These are phyloP conservation scores for Neostethus bicornis DNA, from an alignment of 2,797 vertebrate species.

Conservation along the genomic window DNA sequence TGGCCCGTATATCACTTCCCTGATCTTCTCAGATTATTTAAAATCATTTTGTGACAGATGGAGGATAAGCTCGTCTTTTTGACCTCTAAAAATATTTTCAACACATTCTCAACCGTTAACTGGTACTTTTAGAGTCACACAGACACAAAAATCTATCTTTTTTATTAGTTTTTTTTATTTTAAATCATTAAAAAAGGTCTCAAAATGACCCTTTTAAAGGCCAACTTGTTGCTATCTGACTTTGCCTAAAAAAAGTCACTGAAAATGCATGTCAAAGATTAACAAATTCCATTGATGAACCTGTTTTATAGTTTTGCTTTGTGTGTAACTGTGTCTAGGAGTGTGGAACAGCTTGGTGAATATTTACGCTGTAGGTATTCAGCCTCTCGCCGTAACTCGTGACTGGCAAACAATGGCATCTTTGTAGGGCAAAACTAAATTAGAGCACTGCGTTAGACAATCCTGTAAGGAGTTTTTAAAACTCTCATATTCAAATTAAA, in stretches of 20 bases:
- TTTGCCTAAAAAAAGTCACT: no score
- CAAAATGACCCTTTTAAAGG: no score
- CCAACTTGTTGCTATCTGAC: not conserved
- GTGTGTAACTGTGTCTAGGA: slow-evolving; percentile 17
- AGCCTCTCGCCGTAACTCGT: slow-evolving; percentile 37
- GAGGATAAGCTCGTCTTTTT: not conserved
- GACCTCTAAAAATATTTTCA: not conserved
- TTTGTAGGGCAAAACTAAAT: slow-evolving; percentile 59
- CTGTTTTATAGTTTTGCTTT: slow-evolving; percentile 18
- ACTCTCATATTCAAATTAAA: slow-evolving; percentile 50
- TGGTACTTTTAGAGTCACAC: no score
- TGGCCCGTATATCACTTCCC: not conserved
- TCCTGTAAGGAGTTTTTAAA: slow-evolving; percentile 4
- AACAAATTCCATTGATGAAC: slow-evolving; percentile 17
- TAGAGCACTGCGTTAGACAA: slow-evolving; percentile 22
- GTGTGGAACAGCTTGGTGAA: slow-evolving; percentile 29
- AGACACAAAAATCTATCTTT: no score
- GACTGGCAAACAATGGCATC: slow-evolving; percentile 60
- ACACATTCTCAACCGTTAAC: no score
- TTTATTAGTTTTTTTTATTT: no score
- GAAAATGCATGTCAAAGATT: slow-evolving; percentile 7
- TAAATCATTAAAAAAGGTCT: no score
- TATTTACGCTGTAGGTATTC: slow-evolving; percentile 56
- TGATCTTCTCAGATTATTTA: not conserved
- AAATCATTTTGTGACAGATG: not conserved